A percentile compares a stretch with the other conserved stretches of the same genome.
Evolutionary conservation across 2,888 invertebrate genomes (phyloP).

Genomic region (Apotomis turbidana): DNA sequence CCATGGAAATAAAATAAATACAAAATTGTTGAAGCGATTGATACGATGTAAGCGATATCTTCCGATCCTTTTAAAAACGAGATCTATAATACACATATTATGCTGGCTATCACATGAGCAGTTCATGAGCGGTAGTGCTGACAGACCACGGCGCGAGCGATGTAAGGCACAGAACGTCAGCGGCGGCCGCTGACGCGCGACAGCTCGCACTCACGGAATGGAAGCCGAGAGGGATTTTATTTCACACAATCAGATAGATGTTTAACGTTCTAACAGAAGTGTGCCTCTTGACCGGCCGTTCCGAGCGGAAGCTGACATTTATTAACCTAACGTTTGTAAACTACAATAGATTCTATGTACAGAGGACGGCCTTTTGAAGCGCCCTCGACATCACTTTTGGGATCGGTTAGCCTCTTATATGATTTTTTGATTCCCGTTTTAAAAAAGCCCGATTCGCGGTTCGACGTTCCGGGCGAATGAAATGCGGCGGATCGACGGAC

Average conservation of each 20-base stretch:
- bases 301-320: slow-evolving; percentile 5
- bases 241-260: too few relatives aligned
- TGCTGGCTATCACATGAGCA: too few relatives aligned
- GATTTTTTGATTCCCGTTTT: neutral
- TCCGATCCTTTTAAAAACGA: too few relatives aligned
- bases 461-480: neutral
- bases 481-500: neutral
- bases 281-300: too few relatives aligned
- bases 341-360: slow-evolving; percentile 22
- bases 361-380: slow-evolving; percentile 38
- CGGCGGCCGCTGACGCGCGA: neutral
- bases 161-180: slow-evolving; percentile 20
- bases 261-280: too few relatives aligned
- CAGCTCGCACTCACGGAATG: too few relatives aligned
- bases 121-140: too few relatives aligned
- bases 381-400: neutral
- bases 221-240: too few relatives aligned
- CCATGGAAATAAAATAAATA: too few relatives aligned
- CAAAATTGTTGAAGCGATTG: too few relatives aligned
- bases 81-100: too few relatives aligned
- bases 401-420: slow-evolving; percentile 16
- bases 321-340: neutral
- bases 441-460: neutral
- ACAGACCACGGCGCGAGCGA: neutral
- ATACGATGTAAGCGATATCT: too few relatives aligned